These are phyloP conservation scores for Zoanthus solanderi DNA, from an alignment of 92 coral and sea anemone species.

Conservation along the genomic window DNA sequence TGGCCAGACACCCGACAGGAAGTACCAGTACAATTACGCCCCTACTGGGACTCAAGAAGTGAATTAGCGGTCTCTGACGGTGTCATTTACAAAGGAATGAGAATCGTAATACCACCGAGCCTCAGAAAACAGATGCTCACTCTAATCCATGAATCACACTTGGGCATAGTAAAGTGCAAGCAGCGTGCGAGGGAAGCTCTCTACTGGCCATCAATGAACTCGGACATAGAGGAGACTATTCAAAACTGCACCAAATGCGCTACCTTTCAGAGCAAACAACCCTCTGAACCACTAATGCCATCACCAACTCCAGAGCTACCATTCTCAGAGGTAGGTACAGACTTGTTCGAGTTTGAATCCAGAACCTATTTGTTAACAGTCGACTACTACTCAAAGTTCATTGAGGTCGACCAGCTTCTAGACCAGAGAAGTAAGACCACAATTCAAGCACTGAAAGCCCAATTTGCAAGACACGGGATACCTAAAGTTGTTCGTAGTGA, in stretches of 20 bases:
- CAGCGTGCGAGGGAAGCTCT: constrained; percentile 47
- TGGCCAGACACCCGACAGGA: too few species aligned
- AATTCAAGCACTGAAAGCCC: constrained; percentile 49
- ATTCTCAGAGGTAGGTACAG: constrained; percentile 49
- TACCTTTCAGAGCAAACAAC: constrained; percentile 32
- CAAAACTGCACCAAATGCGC: constrained; percentile 55
- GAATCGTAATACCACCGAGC: constrained; percentile 55
- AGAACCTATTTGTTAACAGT: constrained; percentile 48
- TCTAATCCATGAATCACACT: constrained; percentile 52
- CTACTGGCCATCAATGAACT: constrained; percentile 58
- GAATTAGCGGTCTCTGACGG: constrained; percentile 58
- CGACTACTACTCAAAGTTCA: constrained; percentile 52
- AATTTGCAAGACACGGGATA: constrained; percentile 54
- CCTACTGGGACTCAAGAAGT: too few species aligned
- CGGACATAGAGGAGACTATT: constrained; percentile 56
- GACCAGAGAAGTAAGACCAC: constrained; percentile 28
- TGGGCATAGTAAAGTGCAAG: constrained; percentile 51
- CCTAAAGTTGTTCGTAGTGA: neutral
- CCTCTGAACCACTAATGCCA: constrained; percentile 35
- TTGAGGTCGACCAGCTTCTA: constrained; percentile 58
- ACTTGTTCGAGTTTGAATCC: constrained; percentile 47
- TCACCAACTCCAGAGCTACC: constrained; percentile 35
- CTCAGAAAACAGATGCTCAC: constrained; percentile 48
- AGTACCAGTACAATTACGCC: too few species aligned
- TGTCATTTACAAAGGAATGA: constrained; percentile 60